Percentiles rank a stretch among this genome's conserved stretches.
These are phyloP conservation scores for Heliconius charithonia DNA, from an alignment of 2,888 invertebrate species.

Conservation along the genomic window DNA sequence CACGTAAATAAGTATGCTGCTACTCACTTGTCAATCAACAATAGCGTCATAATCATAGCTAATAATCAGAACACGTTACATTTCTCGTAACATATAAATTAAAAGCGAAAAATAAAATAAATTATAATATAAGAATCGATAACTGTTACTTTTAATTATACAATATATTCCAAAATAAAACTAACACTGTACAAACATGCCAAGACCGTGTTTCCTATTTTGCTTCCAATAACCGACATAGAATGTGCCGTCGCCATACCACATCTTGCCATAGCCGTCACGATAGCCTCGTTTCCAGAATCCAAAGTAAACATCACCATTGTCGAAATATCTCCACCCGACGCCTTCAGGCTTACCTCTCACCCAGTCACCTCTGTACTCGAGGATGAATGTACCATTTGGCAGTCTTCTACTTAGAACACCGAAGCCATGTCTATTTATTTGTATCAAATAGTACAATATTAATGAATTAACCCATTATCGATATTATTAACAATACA, in stretches of 20 bases:
- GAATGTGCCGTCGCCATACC: slow-evolving; percentile 83
- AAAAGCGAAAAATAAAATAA: background rate
- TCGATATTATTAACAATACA: background rate
- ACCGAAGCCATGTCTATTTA: slow-evolving; percentile 84
- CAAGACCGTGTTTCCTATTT: slow-evolving; percentile 76
- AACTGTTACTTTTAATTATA: background rate
- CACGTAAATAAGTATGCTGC: background rate
- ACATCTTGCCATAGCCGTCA: slow-evolving; percentile 85
- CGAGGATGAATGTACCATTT: slow-evolving; percentile 71
- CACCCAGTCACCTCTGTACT: slow-evolving; percentile 85
- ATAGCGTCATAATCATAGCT: background rate
- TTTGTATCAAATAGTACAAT: background rate
- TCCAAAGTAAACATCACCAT: slow-evolving; percentile 85
- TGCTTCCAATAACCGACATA: slow-evolving; percentile 86
- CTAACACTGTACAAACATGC: slow-evolving; percentile 80
- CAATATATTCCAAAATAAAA: background rate
- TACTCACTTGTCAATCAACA: too few relatives aligned
- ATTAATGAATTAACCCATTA: background rate
- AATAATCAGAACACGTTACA: background rate
- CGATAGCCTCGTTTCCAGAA: slow-evolving; percentile 77
- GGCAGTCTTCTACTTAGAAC: slow-evolving; percentile 69
- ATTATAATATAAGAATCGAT: background rate
- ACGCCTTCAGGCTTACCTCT: slow-evolving; percentile 83
- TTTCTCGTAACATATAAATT: background rate
- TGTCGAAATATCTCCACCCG: slow-evolving; percentile 82